phyloP scores from a whole-genome alignment of 2,113 vertebrate species.

The Atlantisia rogersi region DNA sequence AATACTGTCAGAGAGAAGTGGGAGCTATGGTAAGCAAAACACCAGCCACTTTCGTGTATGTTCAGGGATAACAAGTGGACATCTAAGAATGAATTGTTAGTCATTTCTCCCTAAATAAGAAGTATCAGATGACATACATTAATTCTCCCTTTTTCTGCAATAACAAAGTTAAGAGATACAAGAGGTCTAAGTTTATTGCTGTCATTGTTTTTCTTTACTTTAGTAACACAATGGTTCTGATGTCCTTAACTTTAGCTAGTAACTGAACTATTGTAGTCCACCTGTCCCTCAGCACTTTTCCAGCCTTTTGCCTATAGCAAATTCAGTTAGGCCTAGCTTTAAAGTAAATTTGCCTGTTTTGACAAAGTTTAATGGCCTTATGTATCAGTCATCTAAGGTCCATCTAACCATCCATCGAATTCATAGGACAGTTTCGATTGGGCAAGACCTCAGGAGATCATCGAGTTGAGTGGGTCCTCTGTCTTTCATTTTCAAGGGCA shows the following conservation, averaged over 20 bases:
- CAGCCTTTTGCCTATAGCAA: background rate
- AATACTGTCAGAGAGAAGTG: background rate
- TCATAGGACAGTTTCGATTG: background rate
- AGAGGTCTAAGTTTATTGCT: background rate
- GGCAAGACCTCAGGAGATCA: background rate
- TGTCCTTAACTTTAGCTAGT: background rate
- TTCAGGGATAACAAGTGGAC: background rate
- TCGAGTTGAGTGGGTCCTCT: background rate
- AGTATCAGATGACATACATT: background rate
- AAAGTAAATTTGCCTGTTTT: background rate
- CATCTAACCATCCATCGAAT: background rate
- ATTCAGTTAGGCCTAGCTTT: background rate
- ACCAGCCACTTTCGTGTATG: background rate
- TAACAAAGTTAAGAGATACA: background rate
- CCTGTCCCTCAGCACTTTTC: background rate
- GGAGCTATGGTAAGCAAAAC: background rate
- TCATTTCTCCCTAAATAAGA: background rate
- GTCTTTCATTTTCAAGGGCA: background rate
- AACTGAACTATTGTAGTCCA: background rate
- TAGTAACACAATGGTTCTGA: background rate
- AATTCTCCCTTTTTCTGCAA: background rate
- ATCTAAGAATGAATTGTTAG: background rate
- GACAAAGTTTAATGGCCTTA: background rate
- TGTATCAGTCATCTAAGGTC: background rate
- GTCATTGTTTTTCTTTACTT: background rate